Conservation (phyloP, 2,888 invertebrate genomes). For the Harpalus rufipes region DNA sequence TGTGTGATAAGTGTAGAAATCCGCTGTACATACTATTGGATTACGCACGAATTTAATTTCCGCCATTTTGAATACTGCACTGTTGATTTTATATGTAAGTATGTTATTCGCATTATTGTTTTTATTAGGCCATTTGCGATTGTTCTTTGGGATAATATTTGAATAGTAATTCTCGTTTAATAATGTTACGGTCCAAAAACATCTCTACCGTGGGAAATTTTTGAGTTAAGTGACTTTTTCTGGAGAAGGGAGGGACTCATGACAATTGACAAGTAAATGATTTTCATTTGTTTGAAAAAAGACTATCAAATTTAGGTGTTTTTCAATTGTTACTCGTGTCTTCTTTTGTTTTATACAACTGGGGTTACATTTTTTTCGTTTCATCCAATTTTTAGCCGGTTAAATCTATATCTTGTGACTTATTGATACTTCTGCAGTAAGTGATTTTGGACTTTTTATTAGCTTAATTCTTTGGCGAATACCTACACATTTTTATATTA, state of each 20-base stretch:
- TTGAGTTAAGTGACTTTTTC: constrained; percentile 61
- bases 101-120: constrained; percentile 66
- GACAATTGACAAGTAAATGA: constrained; percentile 63
- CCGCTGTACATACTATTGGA: constrained; percentile 57
- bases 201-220: constrained; percentile 36
- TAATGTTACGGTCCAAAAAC: constrained; percentile 37
- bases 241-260: constrained; percentile 63
- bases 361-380: not conserved
- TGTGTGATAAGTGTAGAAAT: constrained; percentile 64
- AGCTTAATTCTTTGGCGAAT: constrained; percentile 15
- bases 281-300: constrained; percentile 58
- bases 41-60: constrained; percentile 62
- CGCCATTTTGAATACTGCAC: constrained; percentile 66
- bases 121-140: constrained; percentile 61
- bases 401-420: constrained; percentile 37
- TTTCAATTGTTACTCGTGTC: constrained; percentile 28
- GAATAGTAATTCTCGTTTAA: constrained; percentile 47
- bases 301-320: constrained; percentile 37
- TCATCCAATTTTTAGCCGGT: not conserved
- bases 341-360: constrained; percentile 27
- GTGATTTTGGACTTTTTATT: constrained; percentile 49
- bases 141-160: constrained; percentile 49
- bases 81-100: constrained; percentile 67
- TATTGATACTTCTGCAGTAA: constrained; percentile 63
- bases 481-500: constrained; percentile 13